Evolutionary conservation across 2,797 vertebrate species (phyloP).

Genomic region (Hylomyscus alleni): DNA sequence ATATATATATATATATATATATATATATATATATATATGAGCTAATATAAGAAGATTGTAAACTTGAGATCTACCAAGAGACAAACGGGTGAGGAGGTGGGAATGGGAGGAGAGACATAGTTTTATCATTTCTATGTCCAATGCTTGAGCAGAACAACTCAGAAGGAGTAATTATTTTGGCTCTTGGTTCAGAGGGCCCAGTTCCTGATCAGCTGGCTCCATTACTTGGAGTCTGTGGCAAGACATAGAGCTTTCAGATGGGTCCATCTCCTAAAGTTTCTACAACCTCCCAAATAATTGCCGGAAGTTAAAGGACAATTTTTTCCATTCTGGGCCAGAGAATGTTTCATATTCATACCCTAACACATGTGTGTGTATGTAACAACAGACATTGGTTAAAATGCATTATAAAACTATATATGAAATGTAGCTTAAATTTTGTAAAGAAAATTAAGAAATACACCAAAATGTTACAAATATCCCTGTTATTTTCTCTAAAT

Average conservation of each 20-base stretch:
- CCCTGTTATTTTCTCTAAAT: constrained; percentile 21
- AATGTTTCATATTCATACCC: background rate
- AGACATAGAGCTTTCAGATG: background rate
- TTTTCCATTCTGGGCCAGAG: background rate
- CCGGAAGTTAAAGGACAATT: background rate
- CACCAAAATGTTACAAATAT: constrained; percentile 39
- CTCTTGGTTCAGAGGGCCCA: background rate
- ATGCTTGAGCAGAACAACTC: background rate
- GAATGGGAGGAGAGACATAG: background rate
- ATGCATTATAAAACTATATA: background rate
- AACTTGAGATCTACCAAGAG: background rate
- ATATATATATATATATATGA: too few relatives aligned
- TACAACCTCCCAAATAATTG: background rate
- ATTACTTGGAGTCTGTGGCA: background rate
- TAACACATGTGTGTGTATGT: background rate
- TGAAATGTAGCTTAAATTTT: constrained; percentile 5
- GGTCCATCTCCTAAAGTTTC: background rate
- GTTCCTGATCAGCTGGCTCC: background rate
- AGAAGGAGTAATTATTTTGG: background rate
- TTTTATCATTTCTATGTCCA: background rate
- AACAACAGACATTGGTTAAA: background rate
- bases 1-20: too few relatives aligned
- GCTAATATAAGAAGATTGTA: background rate
- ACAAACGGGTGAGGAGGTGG: background rate
- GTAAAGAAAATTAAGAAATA: constrained; percentile 1